Evolutionary conservation across 1,140 invertebrate species (phyloP).

Genomic region (Drosophila lacteicornis): DNA sequence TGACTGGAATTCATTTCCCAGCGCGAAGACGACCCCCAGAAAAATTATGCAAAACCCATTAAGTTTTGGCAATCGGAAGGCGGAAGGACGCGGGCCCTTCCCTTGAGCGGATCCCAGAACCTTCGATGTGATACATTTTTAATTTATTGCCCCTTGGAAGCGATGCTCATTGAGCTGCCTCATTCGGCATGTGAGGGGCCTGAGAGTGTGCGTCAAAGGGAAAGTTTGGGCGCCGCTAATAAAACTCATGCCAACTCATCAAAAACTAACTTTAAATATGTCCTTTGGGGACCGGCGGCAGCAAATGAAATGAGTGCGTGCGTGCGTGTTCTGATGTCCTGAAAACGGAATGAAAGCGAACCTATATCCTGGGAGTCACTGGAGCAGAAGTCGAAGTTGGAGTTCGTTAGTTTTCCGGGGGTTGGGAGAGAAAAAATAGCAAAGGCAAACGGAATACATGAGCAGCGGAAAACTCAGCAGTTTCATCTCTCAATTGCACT

Average conservation of each 20-base stretch:
- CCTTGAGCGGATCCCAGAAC: constrained; percentile 3
- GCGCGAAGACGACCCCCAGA: constrained; percentile 1
- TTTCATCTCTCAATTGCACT: constrained; percentile 24
- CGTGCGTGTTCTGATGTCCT: constrained; percentile 41
- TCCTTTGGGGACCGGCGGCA: constrained; percentile 51
- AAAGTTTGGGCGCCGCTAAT: constrained; percentile 69
- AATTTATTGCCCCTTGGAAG: constrained; percentile 68
- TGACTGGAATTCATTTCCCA: constrained; percentile 67
- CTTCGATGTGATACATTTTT: constrained; percentile 62
- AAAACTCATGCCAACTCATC: constrained; percentile 81
- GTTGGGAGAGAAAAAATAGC: background rate
- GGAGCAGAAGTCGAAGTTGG: constrained; percentile 41
- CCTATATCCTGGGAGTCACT: constrained; percentile 42
- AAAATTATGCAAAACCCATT: constrained; percentile 68
- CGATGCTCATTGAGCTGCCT: constrained; percentile 46
- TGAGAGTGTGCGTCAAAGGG: constrained; percentile 27
- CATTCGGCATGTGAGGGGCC: constrained; percentile 35
- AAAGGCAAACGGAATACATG: constrained; percentile 2
- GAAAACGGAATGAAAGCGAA: constrained; percentile 50
- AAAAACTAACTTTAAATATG: constrained; percentile 79
- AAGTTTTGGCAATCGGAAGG: constrained; percentile 46
- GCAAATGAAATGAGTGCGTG: constrained; percentile 63
- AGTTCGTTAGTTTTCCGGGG: constrained; percentile 29
- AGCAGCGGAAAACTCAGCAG: constrained; percentile 1
- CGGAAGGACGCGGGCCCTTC: constrained; percentile 1